Base-by-base conservation (phyloP, 2,797 vertebrate species). In the Muscicapa comitata region DNA sequence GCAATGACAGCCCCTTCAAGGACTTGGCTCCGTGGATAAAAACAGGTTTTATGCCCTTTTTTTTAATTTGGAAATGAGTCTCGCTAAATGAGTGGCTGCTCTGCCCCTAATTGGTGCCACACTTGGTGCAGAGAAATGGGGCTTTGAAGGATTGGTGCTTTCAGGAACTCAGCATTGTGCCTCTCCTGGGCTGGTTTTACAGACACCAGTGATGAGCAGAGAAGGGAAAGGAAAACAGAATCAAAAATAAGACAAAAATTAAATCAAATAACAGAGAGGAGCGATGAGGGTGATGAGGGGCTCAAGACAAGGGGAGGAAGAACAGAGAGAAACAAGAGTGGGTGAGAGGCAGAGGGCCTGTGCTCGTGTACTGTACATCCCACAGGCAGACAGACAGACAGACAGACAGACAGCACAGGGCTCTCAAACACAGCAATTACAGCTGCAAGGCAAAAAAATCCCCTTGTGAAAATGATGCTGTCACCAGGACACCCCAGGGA, bases 301-400 rank as follows among this genome's bases (percentile, higher is more conserved):
- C 13, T 29, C 3, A 14, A 61, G 67, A 35, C 12, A 33, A 10
- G 11, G n/a, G 31, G 43, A 38, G n/a, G 47, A 40, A 21, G 13
- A 42, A 35, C 16, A 24, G 43, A 40, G 51, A 21, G 14, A 33
- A 13, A 20, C 0, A 3, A 17, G 70, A 67, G 43, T 0, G 1
- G 54, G 12, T 31, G 50, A 62, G 65, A 76, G 67, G 84, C 0
- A 3, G 74, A 73, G 74, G 24, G 24, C 12, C 57, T 2, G 43
- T 88, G 93, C 45, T 88, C 0, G 0, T 95, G 94, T 83, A 92
- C 90, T 96, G 88, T 86, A 77, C 79, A 74, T 86, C 83, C 76
- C 8, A 4, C 57, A 35, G 81, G 8, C 80, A 33, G 53, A 45
- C 68, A 50, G 76, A 19, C 35, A 35, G n/a, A n/a, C 75, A 50